Base-by-base conservation (phyloP, 2,888 invertebrate genomes). In the Amphiduros pacificus region DNA sequence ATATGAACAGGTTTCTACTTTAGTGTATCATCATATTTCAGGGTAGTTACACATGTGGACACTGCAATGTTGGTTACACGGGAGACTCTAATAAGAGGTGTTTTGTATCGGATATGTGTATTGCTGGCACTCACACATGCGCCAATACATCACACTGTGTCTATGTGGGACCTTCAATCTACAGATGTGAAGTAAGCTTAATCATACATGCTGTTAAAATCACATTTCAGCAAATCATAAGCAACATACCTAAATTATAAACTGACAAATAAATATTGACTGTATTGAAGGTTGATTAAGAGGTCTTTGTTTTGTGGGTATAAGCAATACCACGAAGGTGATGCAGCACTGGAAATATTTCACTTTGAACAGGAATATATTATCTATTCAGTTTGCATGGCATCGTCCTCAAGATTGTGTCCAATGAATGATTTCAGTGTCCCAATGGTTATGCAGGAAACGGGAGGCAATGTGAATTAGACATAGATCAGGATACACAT, bases 11-110 rank as follows among this genome's bases (percentile, higher is more conserved):
- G n/a, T n/a, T n/a, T n/a, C n/a, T n/a, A n/a, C n/a, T n/a, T n/a
- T n/a, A n/a, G n/a, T n/a, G n/a, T n/a, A n/a, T n/a, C n/a, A n/a
- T n/a, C n/a, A 36, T 2, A 57, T 64, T 20, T 67, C 65, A 76
- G 76, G 76, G 76, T 0, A 74, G 74, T 55, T 75, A 67, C 61
- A 64, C 64, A 53, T 77, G 76, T 67, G 74, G 75, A 24, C 66
- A 69, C 55, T 77, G 76, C 62, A 66, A 68, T 41, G 65, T 69
- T 20, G 74, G 75, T 5, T 76, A 72, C 58, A 69, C 73, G 31
- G 74, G 75, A 1, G 70, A 69, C 11, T 61, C 68, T 24, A 58
- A 59, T 41, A 61, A 68, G 27, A 73, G 72, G 9, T 77, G 76
- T 64, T 67, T 71, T 31, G 63, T 65, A 0, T 70, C 71, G 28